Evolutionary conservation across 2,797 vertebrate genomes (phyloP), one percentile per base, ranked within the genome.

Genomic region (Cossypha niveicapilla): DNA sequence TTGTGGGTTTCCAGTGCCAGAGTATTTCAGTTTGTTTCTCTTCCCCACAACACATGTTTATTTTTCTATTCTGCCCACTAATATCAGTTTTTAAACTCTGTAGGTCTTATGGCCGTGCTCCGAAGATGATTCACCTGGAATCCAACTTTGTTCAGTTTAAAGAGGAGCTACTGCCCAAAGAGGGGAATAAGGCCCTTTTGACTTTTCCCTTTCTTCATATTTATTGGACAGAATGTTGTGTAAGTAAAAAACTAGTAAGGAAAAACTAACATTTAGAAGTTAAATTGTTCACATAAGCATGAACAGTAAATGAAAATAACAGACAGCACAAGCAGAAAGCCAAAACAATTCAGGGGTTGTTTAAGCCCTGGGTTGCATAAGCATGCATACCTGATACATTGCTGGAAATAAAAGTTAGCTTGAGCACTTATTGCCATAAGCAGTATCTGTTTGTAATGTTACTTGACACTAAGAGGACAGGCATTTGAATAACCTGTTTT

Each of bases 151-250:
- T 99, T 90, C 99, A 99, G 94, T 99, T 99, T 97, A 99, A 99
- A 97, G 99, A 99, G 97, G 99, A 99, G 66, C 98, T 99, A 22
- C 98, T 99, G 82, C 99, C 99, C 41, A 99, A 99, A 97, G 99
- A 99, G 51, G 99, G 99, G 47, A 99, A 99, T 98, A 99, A 99
- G 93, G 99, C 99, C 13, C 98, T 99, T 56, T 98, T 99, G 88
- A 99, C 99, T 37, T 99, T 99, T 97, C 99, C 99, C n/a, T 99
- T 99, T 94, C 99, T 99, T 56, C 99, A 99, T 94, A 98, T 99
- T 94, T 99, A 99, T 96, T 99, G 99, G 99, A 99, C 99, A 13
- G 99, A 99, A 96, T 99, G 99, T 98, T 99, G 99, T 86, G 99
- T 99, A 92, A 99, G 99, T 99, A 47, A 47, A 47, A 24, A 47